Conservation (phyloP, 2,888 invertebrate species). For the Agrotis puta region DNA sequence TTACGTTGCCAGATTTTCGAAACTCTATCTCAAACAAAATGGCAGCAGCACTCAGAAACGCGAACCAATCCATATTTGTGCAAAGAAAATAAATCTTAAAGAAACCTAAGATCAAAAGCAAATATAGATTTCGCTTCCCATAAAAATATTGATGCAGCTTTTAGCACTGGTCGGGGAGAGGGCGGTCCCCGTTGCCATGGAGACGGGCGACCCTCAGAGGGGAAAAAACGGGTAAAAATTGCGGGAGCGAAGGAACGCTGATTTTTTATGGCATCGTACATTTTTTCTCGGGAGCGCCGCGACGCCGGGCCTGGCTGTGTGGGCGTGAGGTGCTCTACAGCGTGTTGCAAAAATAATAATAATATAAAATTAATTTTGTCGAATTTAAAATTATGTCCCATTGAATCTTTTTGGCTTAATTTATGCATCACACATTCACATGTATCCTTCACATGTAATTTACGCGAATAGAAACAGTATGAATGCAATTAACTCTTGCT, state of each 20-base stretch:
- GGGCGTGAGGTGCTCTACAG: conserved; percentile 76
- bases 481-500: no score
- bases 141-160: conserved; percentile 88
- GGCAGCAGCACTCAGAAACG: not conserved
- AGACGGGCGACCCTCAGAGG: conserved; percentile 88
- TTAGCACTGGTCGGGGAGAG: conserved; percentile 77
- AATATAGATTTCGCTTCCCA: conserved; percentile 74
- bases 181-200: conserved; percentile 82
- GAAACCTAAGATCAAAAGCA: conserved; percentile 67
- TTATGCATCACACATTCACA: not conserved
- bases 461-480: no score
- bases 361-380: not conserved
- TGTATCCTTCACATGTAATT: no score
- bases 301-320: conserved; percentile 75
- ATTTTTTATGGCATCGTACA: conserved; percentile 91
- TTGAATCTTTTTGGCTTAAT: no score
- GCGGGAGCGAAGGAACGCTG: conserved; percentile 88
- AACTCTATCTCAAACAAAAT: not conserved
- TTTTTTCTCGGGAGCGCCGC: conserved; percentile 87
- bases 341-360: conserved; percentile 56
- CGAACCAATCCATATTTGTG: conserved; percentile 15
- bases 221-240: conserved; percentile 91
- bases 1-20: not conserved
- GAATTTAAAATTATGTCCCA: fast-evolving
- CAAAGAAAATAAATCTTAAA: conserved; percentile 38